Evolutionary conservation across 1,140 invertebrate species (phyloP).

Genomic region (Drosophila nannoptera): DNA sequence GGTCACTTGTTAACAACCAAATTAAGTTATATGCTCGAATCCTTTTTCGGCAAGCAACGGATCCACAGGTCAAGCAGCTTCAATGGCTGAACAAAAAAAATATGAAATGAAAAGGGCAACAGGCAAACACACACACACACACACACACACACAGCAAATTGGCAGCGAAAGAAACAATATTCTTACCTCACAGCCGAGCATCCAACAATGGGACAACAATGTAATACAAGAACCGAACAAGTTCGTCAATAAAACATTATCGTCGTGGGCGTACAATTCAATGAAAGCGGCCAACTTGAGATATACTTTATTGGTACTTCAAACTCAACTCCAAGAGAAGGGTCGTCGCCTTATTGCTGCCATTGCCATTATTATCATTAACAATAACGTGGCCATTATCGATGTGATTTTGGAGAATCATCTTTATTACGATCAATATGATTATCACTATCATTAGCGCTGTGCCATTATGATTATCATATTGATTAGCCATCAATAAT

Average conservation of each 20-base stretch:
- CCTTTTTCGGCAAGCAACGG: conserved; percentile 9
- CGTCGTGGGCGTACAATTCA: no score
- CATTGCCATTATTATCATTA: no score
- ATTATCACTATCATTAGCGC: no score
- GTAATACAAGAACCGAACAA: neutral
- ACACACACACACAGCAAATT: conserved; percentile 2
- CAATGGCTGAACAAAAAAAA: conserved; percentile 1
- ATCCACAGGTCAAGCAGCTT: conserved; percentile 18
- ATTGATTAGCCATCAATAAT: neutral
- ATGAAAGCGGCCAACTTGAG: neutral
- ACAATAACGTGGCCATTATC: no score
- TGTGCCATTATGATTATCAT: no score
- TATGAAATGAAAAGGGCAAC: neutral
- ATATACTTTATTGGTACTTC: neutral
- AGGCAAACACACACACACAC: no score
- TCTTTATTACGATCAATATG: no score
- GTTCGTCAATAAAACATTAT: neutral
- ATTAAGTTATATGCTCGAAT: conserved; percentile 45
- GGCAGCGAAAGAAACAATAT: conserved; percentile 8
- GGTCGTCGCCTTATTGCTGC: no score
- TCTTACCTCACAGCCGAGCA: neutral
- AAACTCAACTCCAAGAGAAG: no score
- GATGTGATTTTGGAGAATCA: no score
- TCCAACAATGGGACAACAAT: neutral
- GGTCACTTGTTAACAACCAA: conserved; percentile 41